Evolutionary conservation across 2,888 invertebrate genomes (phyloP).

Genomic region (Drosophila dives): DNA sequence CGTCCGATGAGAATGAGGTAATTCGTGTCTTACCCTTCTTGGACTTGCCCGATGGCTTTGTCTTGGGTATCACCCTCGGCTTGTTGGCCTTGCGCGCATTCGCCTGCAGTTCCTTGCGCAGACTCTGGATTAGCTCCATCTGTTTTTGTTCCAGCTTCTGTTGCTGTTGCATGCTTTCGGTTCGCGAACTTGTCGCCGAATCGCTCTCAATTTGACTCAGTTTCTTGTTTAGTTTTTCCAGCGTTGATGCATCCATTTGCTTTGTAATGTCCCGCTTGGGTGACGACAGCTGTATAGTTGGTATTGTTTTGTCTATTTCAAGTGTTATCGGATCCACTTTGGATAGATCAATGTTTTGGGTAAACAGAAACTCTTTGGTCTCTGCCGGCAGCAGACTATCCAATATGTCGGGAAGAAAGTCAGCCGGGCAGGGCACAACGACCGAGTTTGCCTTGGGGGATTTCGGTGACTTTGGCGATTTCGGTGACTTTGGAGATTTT

Average conservation of each 20-base stretch:
- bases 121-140: constrained; percentile 86
- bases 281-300: constrained; percentile 88
- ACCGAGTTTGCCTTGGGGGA: constrained; percentile 80
- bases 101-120: constrained; percentile 88
- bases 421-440: constrained; percentile 64
- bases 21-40: constrained; percentile 90
- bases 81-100: constrained; percentile 87
- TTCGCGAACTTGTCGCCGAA: constrained; percentile 90
- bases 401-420: constrained; percentile 86
- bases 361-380: constrained; percentile 88
- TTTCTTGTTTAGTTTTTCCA: constrained; percentile 90
- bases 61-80: constrained; percentile 87
- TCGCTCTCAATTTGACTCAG: constrained; percentile 91
- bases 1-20: constrained; percentile 91
- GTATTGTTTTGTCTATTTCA: constrained; percentile 88
- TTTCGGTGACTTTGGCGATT: constrained; percentile 87
- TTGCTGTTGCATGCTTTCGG: constrained; percentile 88
- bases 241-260: constrained; percentile 88
- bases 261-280: constrained; percentile 90
- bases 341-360: constrained; percentile 90
- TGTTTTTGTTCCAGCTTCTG: constrained; percentile 86
- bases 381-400: constrained; percentile 85
- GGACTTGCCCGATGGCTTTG: constrained; percentile 87
- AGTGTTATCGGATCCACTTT: constrained; percentile 90
- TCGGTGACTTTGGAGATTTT: constrained; percentile 88